Conservation (phyloP, 2,888 invertebrate species). For the Embidobia sp. region DNA sequence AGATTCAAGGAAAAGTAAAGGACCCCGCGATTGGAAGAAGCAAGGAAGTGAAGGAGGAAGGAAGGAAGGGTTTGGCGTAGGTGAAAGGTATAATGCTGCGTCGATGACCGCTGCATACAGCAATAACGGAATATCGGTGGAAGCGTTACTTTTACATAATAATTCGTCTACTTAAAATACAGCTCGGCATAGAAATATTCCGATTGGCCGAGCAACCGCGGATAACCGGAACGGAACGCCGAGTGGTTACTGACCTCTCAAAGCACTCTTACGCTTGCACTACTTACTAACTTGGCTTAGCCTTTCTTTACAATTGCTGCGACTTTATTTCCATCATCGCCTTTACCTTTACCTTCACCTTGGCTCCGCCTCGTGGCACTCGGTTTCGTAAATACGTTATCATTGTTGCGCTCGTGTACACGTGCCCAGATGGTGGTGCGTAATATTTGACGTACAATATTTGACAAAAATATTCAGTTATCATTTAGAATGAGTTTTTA, state of each 20-base stretch:
- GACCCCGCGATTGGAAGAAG: slow-evolving; percentile 22
- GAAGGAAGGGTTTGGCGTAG: slow-evolving; percentile 54
- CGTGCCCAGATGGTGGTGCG: slow-evolving; percentile 5
- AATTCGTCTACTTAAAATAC: slow-evolving; percentile 70
- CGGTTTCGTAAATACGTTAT: slow-evolving; percentile 43
- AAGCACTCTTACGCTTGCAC: slow-evolving; percentile 81
- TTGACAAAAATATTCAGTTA: no score
- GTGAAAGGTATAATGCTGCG: slow-evolving; percentile 59
- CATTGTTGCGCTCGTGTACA: slow-evolving; percentile 32
- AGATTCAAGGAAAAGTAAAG: slow-evolving; percentile 51
- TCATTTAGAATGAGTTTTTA: no score
- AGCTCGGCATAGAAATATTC: slow-evolving; percentile 68
- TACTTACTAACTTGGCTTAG: slow-evolving; percentile 79
- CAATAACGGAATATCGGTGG: slow-evolving; percentile 72
- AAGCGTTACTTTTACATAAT: slow-evolving; percentile 74
- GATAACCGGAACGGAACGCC: slow-evolving; percentile 77
- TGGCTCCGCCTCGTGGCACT: slow-evolving; percentile 66
- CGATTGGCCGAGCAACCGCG: slow-evolving; percentile 69
- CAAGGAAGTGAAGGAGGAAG: slow-evolving; percentile 24
- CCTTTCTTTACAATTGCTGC: slow-evolving; percentile 70
- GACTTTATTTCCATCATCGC: slow-evolving; percentile 67
- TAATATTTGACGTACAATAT: no score
- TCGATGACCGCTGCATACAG: slow-evolving; percentile 54
- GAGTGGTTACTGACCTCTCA: slow-evolving; percentile 76
- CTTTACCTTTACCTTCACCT: slow-evolving; percentile 76